Evolutionary conservation across 2,797 vertebrate species (phyloP).

Genomic region (Lacerta viridis): DNA sequence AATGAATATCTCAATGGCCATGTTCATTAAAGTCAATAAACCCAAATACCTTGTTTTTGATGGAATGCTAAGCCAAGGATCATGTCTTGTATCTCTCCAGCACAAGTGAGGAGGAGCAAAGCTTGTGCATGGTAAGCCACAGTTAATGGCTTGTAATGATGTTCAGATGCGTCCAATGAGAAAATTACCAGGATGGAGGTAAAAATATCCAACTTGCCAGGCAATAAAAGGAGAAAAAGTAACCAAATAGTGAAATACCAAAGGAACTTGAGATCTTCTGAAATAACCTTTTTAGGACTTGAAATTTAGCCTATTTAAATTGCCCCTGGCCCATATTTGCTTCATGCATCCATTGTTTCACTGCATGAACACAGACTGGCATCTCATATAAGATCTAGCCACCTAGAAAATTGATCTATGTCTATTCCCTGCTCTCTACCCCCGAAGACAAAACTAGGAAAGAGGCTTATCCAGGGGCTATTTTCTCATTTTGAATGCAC

Average conservation of each 20-base stretch:
- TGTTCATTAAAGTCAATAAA: too few species aligned
- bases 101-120: too few species aligned
- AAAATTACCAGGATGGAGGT: not conserved
- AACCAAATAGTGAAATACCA: not conserved
- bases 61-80: too few species aligned
- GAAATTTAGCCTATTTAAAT: not conserved
- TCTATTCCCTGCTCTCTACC: not conserved
- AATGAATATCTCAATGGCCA: constrained; percentile 36
- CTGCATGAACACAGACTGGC: not conserved
- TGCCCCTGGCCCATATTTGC: not conserved
- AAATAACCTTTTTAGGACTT: not conserved
- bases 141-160: too few species aligned
- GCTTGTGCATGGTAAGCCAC: too few species aligned
- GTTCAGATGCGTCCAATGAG: not conserved
- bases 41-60: too few species aligned
- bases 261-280: not conserved
- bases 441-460: not conserved
- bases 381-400: not conserved
- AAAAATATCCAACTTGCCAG: not conserved
- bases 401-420: not conserved
- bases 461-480: not conserved
- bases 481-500: not conserved
- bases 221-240: not conserved
- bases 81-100: too few species aligned
- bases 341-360: not conserved